These are phyloP conservation scores for Blastobasis lacticolella DNA, from an alignment of 2,888 invertebrate genomes.

Conservation along the genomic window DNA sequence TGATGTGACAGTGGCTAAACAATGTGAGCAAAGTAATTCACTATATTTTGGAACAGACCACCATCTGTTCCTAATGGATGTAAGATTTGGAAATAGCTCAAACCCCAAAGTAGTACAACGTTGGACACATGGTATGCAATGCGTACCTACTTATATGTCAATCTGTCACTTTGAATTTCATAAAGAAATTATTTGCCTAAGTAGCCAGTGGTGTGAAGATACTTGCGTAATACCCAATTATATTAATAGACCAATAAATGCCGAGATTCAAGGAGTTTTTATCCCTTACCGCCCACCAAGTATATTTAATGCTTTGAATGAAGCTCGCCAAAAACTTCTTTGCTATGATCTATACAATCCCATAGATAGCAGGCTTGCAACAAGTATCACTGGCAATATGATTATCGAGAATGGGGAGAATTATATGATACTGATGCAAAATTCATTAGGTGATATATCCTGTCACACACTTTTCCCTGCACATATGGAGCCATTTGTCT, in stretches of 20 bases:
- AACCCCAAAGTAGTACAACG: conserved; percentile 51
- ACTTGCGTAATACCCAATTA: conserved; percentile 50
- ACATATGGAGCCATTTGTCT: conserved; percentile 39
- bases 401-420: conserved; percentile 40
- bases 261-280: conserved; percentile 30
- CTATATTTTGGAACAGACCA: conserved; percentile 54
- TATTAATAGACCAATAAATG: conserved; percentile 28
- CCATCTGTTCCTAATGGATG: conserved; percentile 50
- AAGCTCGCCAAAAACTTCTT: conserved; percentile 37
- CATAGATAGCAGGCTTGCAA: conserved; percentile 40
- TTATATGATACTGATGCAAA: conserved; percentile 45
- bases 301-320: conserved; percentile 37
- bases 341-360: conserved; percentile 46
- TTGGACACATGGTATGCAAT: conserved; percentile 74
- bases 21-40: conserved; percentile 34
- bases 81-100: conserved; percentile 32
- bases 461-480: conserved; percentile 45
- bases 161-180: conserved; percentile 43
- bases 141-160: conserved; percentile 57
- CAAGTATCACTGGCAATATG: conserved; percentile 41
- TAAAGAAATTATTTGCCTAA: conserved; percentile 47
- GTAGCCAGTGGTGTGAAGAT: conserved; percentile 63
- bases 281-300: conserved; percentile 56
- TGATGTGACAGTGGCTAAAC: conserved; percentile 40
- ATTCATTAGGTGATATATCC: conserved; percentile 58